Evolutionary conservation across 2,113 vertebrate genomes (phyloP), one percentile per base, ranked within the genome.

Genomic region (Vulpes vulpes): DNA sequence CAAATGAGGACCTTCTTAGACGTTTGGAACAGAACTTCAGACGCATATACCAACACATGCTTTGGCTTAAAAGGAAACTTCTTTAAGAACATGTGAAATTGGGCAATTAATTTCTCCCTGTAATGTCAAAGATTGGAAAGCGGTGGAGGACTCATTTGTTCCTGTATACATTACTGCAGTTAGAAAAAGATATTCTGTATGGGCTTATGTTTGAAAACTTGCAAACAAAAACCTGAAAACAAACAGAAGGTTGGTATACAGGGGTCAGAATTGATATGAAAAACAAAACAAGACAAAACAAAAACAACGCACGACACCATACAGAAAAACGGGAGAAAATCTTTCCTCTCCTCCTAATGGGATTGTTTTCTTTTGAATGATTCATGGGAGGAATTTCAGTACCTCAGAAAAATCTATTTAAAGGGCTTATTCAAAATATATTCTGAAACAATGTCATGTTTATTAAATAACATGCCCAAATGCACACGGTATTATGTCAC

Each of bases 151-250:
- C 19, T 55, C 14, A 95, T 62, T 69, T 22, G 6, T 49, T 82
- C 43, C 38, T 51, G 15, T 35, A 8, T 67, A 78, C 30, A 8
- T 19, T 57, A 71, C 20, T 51, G 17, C 71, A 60, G n/a, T 59
- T 43, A 57, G 23, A 35, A 49, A 88, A 69, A 96, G 55, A 91
- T 22, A 92, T 88, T 89, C 73, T 94, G 32, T 60, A 74, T 32
- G 35, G 71, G 83, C 53, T 97, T 94, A 43, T 95, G 97, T 98
- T 98, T 97, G 92, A 98, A 96, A 71, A 49, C 19, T 9, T 30
- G 55, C 62, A 67, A 43, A 94, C 62, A 67, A 43, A 94, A 60
- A 87, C 0, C 93, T 96, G 65, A 67, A 79, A 89, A 95, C 59
- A 96, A 59, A 92, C 69, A 76, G 35, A 17, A 80, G 95, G 55